These are phyloP conservation scores for Maniola jurtina DNA, from an alignment of 1,140 invertebrate genomes.

Conservation along the genomic window DNA sequence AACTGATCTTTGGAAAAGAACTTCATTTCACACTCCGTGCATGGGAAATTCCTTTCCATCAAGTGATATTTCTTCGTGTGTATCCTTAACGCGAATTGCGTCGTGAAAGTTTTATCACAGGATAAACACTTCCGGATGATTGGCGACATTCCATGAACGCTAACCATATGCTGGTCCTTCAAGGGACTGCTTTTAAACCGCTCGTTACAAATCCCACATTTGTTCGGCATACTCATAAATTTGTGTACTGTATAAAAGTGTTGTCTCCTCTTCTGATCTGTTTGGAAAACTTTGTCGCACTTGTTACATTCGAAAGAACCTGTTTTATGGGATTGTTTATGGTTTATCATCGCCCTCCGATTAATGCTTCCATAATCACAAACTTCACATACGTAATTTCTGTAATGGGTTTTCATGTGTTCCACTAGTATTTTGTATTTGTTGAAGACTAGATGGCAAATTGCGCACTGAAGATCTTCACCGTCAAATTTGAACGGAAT, in stretches of 20 bases:
- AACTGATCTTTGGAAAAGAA: constrained; percentile 46
- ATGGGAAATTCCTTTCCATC: constrained; percentile 11
- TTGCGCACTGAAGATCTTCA: constrained; percentile 35
- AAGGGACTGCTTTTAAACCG: constrained; percentile 45
- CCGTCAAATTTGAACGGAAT: constrained; percentile 48
- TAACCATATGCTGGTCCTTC: constrained; percentile 48
- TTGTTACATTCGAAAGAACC: constrained; percentile 50
- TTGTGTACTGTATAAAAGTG: constrained; percentile 44
- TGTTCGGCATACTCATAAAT: constrained; percentile 30
- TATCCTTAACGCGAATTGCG: constrained; percentile 39
- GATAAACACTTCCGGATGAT: constrained; percentile 49
- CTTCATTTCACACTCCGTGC: constrained; percentile 27
- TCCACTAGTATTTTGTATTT: constrained; percentile 38
- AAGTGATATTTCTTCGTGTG: constrained; percentile 58
- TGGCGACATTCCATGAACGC: constrained; percentile 43
- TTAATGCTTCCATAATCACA: constrained; percentile 48
- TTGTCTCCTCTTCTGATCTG: constrained; percentile 44
- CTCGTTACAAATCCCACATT: constrained; percentile 53
- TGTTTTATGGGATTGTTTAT: constrained; percentile 58
- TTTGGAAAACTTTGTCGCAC: constrained; percentile 51
- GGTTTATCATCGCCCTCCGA: constrained; percentile 8
- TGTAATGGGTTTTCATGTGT: constrained; percentile 44
- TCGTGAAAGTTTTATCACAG: constrained; percentile 53
- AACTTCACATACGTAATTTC: constrained; percentile 39
- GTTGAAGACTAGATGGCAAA: constrained; percentile 36